A percentile compares a stretch with the other conserved stretches of the same genome.
These are phyloP conservation scores for Melanotaenia nigrans DNA, from an alignment of 2,797 vertebrate genomes.

Conservation along the genomic window DNA sequence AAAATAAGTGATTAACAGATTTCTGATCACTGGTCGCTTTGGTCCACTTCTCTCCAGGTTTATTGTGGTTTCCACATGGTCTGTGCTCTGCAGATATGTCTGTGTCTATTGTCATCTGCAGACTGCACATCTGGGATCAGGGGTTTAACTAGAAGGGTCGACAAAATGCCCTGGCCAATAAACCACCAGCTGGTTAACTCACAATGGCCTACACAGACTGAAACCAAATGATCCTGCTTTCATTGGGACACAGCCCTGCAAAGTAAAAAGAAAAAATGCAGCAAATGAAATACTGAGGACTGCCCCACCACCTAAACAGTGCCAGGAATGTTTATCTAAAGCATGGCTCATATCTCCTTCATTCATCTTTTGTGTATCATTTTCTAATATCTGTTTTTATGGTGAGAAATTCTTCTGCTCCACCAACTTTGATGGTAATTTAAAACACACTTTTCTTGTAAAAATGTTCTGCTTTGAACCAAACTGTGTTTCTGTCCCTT, in stretches of 20 bases:
- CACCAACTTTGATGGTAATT: constrained; percentile 64
- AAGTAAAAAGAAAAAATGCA: constrained; percentile 39
- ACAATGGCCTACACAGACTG: constrained; percentile 39
- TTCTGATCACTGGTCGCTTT: constrained; percentile 46
- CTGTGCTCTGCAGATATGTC: constrained; percentile 29
- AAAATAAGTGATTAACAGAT: constrained; percentile 38
- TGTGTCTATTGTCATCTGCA: constrained; percentile 41
- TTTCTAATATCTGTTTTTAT: constrained; percentile 55
- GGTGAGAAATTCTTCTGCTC: constrained; percentile 56
- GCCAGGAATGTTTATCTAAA: constrained; percentile 46
- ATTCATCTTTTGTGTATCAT: constrained; percentile 35
- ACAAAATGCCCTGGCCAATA: constrained; percentile 64
- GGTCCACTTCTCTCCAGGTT: constrained; percentile 44
- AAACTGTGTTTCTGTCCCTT: constrained; percentile 71
- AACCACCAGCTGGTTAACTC: constrained; percentile 72
- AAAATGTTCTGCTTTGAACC: constrained; percentile 70
- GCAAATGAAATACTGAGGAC: constrained; percentile 49
- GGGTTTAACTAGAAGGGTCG: constrained; percentile 67
- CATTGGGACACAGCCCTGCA: constrained; percentile 32
- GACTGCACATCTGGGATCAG: constrained; percentile 54
- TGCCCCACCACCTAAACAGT: constrained; percentile 41
- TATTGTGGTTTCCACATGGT: constrained; percentile 56
- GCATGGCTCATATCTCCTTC: constrained; percentile 40
- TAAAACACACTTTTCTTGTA: constrained; percentile 73
- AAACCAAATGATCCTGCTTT: constrained; percentile 51